Conservation (phyloP, 2,113 vertebrate species). For the Cathartes aura region DNA sequence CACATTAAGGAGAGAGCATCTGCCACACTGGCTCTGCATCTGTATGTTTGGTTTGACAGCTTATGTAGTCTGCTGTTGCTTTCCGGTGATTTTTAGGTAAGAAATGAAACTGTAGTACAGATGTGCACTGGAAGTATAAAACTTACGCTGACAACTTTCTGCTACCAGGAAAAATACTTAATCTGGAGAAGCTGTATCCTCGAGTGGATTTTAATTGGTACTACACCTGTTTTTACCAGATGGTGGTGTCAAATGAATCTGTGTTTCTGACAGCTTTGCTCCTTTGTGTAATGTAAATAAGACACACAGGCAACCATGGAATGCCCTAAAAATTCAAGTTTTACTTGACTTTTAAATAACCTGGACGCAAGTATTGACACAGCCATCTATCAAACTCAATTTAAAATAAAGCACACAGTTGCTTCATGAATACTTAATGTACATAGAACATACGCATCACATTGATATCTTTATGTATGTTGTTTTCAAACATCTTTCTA, state of each 20-base stretch:
- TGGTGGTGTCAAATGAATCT: conserved; percentile 7
- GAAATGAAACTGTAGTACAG: neutral
- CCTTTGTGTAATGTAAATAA: conserved; percentile 19
- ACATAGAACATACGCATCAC: neutral
- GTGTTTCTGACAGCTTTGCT: conserved; percentile 8
- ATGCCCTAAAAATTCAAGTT: conserved; percentile 51
- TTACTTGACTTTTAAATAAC: conserved; percentile 62
- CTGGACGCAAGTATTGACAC: conserved; percentile 25
- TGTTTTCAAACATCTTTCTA: neutral
- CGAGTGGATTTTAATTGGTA: conserved; percentile 28
- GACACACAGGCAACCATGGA: neutral
- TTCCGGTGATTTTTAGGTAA: neutral
- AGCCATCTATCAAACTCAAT: conserved; percentile 17
- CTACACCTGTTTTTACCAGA: conserved; percentile 44
- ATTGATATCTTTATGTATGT: neutral
- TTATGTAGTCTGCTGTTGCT: neutral
- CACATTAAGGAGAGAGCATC: neutral
- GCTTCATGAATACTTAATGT: conserved; percentile 34
- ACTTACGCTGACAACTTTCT: neutral
- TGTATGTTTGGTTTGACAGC: neutral
- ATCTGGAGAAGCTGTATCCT: neutral
- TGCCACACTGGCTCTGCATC: neutral
- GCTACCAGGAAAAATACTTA: neutral
- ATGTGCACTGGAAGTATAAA: neutral
- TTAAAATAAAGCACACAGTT: conserved; percentile 33